A percentile compares a stretch with the other conserved stretches of the same genome.
Evolutionary conservation across 2,888 invertebrate species (phyloP).

Genomic region (Strigamia transsilvanica): DNA sequence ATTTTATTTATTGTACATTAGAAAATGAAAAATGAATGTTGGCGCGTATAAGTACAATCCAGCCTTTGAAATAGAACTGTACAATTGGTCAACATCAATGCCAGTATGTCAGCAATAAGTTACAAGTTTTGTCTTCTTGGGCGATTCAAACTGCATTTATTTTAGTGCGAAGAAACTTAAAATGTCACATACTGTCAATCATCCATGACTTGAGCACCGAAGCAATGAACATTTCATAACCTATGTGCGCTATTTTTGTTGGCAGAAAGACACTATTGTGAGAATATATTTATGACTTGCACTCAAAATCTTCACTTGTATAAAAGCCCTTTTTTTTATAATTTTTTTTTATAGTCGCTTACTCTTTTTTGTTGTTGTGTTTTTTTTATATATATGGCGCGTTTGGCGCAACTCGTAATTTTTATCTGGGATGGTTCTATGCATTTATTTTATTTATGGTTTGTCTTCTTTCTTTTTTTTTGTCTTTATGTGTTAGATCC

Average conservation of each 20-base stretch:
- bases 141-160: conserved; percentile 2
- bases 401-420: conserved; percentile 30
- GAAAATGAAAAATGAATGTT: background rate
- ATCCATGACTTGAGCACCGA: conserved; percentile 23
- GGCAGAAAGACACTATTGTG: conserved; percentile 10
- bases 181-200: conserved; percentile 24
- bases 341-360: background rate
- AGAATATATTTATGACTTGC: conserved; percentile 42
- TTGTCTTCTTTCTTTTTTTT: conserved; percentile 22
- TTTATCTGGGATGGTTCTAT: conserved; percentile 7
- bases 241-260: conserved; percentile 1
- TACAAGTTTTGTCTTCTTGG: background rate
- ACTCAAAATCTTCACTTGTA: conserved; percentile 32
- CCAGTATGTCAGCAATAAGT: conserved; percentile 21
- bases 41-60: background rate
- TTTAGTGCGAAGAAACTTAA: background rate
- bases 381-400: background rate
- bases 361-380: background rate
- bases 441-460: conserved; percentile 35
- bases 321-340: background rate
- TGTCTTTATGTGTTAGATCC: conserved; percentile 16
- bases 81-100: background rate
- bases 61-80: background rate
- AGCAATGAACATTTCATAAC: conserved; percentile 40
- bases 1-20: background rate